A percentile compares a stretch with the other conserved stretches of the same genome.
These are phyloP conservation scores for Pagetopsis macropterus DNA, from an alignment of 2,797 vertebrate genomes.

Conservation along the genomic window DNA sequence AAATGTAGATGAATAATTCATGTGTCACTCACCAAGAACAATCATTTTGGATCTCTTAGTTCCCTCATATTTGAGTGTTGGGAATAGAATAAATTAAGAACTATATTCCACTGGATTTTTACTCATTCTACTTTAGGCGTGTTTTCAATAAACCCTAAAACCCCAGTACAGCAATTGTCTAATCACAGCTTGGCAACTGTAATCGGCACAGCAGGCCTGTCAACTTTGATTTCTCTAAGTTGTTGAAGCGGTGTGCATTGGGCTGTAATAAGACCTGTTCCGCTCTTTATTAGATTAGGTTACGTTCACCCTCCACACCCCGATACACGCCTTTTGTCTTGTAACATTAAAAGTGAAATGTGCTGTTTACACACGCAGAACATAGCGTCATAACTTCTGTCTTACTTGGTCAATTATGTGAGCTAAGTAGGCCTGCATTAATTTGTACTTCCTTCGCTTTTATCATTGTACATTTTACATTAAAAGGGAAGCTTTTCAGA, in stretches of 20 bases:
- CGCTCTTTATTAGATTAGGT: constrained; percentile 11
- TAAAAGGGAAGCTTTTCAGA: not conserved
- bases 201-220: not conserved
- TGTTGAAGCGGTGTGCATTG: not conserved
- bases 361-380: not conserved
- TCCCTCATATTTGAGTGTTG: constrained; percentile 4
- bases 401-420: not conserved
- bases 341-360: not conserved
- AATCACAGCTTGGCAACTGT: not conserved
- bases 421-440: not conserved
- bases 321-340: not conserved
- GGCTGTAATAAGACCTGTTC: not conserved
- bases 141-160: constrained; percentile 1
- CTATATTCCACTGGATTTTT: not conserved
- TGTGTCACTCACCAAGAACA: constrained; percentile 22
- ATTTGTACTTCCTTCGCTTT: not conserved
- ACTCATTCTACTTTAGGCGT: not conserved
- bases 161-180: not conserved
- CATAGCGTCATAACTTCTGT: not conserved
- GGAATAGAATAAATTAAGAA: constrained; percentile 1
- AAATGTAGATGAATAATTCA: constrained; percentile 49
- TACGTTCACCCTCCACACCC: constrained; percentile 1
- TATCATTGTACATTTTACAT: not conserved
- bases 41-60: not conserved
- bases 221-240: not conserved